Base-by-base conservation (phyloP, 2,797 vertebrate species). In the Protonibea diacanthus region DNA sequence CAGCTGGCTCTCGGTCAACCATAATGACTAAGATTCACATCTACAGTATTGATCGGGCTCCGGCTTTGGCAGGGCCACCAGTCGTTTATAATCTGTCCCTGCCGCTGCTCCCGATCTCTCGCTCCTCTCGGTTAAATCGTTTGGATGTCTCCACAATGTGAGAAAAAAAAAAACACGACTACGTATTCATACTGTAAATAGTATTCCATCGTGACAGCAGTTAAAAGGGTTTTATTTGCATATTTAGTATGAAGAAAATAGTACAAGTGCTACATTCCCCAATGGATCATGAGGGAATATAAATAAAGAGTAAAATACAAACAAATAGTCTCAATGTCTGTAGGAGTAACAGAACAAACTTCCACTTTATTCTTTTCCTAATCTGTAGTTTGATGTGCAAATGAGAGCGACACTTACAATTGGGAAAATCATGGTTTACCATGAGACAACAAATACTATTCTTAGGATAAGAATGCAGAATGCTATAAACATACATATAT, bases 1-100 rank as follows among this genome's bases (percentile, higher is more conserved):
- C 72, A 77, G 51, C 72, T 76, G 86, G 72, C 82, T 89, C 65
- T 86, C 56, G 20, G 75, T 89, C 86, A 85, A 47, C 65, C 75
- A 51, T 89, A 90, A 91, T 91, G 90, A 91, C 83, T 44, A 84
- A 86, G 83, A 90, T 91, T 84, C 87, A 89, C 87, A 83, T 92
- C 86, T 78, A 66, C 80, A 51, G 64, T 87, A 92, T 93, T 80
- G 86, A 93, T 93, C 82, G 23, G 66, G 63, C 75, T 85, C 60
- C 4, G 47, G 80, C 81, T 90, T 86, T 89, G 85, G 87, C 85
- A 78, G 73, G 71, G 62, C 70, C 77, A 76, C 63, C 58, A 51
- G 45, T 81, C 72, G 17, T 93, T 90, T 89, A 86, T 91, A 88
- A 90, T 89, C 76, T 81, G 68, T 70, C 59, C 57, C 65, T 38